Percentiles rank a stretch among this genome's conserved stretches.
phyloP scores from a whole-genome alignment of 2,888 invertebrate genomes.

The Phrixothrix hirtus region DNA sequence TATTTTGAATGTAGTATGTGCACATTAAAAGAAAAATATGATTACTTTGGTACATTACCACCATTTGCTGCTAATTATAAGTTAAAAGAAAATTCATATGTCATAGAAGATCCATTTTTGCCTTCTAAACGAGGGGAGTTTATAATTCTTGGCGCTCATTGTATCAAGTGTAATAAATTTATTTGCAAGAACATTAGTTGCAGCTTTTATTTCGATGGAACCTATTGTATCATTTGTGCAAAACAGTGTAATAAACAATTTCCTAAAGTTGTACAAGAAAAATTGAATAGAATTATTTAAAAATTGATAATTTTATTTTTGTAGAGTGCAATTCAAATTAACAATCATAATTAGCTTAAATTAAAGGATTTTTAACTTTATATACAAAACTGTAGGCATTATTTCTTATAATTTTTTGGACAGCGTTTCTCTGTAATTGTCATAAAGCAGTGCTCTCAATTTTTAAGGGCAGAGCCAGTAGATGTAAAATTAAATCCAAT shows the following conservation, averaged over 20 bases:
- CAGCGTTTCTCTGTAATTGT: no score
- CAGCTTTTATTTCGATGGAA: conserved; percentile 76
- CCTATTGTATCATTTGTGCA: conserved; percentile 76
- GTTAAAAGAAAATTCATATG: conserved; percentile 73
- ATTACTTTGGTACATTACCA: conserved; percentile 76
- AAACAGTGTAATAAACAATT: conserved; percentile 62
- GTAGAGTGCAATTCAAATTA: background rate
- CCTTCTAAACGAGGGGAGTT: conserved; percentile 75
- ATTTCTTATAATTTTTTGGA: no score
- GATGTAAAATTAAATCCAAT: no score
- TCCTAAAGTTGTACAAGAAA: conserved; percentile 70
- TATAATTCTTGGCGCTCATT: conserved; percentile 76
- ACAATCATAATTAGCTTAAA: no score
- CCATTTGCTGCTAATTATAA: conserved; percentile 71
- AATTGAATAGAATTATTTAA: conserved; percentile 55
- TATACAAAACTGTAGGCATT: no score
- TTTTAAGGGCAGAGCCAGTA: no score
- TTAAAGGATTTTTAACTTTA: no score
- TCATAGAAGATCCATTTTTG: conserved; percentile 85
- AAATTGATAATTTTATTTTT: background rate
- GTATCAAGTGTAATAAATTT: conserved; percentile 66
- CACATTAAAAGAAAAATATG: conserved; percentile 68
- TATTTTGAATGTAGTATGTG: conserved; percentile 70
- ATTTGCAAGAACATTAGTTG: conserved; percentile 77
- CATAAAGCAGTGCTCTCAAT: no score